Percentiles rank a stretch among this genome's conserved stretches.
phyloP scores from a whole-genome alignment of 2,113 vertebrate genomes.

The Anhinga anhinga region DNA sequence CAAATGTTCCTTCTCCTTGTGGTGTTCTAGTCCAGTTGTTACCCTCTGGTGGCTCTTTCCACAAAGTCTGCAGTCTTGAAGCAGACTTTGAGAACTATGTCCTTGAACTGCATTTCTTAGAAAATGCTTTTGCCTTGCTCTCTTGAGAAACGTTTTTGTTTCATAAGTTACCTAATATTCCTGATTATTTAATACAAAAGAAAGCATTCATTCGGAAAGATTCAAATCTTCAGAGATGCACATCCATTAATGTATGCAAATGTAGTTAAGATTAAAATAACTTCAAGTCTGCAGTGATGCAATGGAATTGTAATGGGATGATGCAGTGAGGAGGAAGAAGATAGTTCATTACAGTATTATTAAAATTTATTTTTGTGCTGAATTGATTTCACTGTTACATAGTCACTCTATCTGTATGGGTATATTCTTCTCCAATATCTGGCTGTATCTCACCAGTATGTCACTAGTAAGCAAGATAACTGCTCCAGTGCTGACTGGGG shows the following conservation, averaged over 20 bases:
- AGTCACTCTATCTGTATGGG: background rate
- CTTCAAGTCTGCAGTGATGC: background rate
- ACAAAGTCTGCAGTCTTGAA: background rate
- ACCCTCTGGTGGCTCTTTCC: background rate
- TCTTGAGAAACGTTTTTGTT: background rate
- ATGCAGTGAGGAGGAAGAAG: background rate
- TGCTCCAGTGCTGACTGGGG: background rate
- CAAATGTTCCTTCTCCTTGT: background rate
- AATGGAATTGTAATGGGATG: background rate
- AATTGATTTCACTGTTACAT: background rate
- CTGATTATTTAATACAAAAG: background rate
- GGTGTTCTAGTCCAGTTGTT: background rate
- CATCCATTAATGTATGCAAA: background rate
- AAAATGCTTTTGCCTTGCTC: background rate
- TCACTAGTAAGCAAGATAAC: background rate
- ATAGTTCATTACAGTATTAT: background rate
- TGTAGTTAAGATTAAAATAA: conserved; percentile 19
- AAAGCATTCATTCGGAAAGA: background rate
- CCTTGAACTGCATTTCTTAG: background rate
- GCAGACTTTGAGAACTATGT: background rate
- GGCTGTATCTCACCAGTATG: background rate
- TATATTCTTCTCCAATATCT: background rate
- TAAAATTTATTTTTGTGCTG: background rate
- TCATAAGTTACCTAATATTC: background rate
- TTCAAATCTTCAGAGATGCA: background rate